These are phyloP conservation scores for Eupithecia vulgata DNA, from an alignment of 2,888 invertebrate species.

Conservation along the genomic window DNA sequence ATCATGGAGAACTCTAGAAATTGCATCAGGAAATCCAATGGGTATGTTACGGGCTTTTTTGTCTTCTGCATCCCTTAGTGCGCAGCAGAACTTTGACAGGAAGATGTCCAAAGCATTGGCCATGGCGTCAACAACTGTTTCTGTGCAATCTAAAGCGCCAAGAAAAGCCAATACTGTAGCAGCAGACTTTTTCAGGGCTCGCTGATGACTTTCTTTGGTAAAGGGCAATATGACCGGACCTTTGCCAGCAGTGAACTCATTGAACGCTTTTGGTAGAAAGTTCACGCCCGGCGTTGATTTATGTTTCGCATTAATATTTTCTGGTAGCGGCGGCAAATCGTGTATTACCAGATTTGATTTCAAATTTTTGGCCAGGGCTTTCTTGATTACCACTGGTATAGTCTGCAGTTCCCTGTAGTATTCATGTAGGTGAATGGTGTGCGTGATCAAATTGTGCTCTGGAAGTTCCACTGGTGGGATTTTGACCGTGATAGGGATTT, in stretches of 20 bases:
- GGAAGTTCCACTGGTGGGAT: conserved; percentile 77
- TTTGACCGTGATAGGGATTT: conserved; percentile 77
- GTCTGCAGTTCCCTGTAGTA: conserved; percentile 68
- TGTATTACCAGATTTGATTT: conserved; percentile 73
- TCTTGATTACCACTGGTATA: conserved; percentile 64
- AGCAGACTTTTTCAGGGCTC: conserved; percentile 74
- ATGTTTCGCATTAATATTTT: conserved; percentile 61
- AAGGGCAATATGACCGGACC: conserved; percentile 74
- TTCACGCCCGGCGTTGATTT: conserved; percentile 67
- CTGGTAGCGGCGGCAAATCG: conserved; percentile 65
- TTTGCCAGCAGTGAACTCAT: conserved; percentile 75
- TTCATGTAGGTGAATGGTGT: conserved; percentile 75
- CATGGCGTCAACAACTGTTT: conserved; percentile 68
- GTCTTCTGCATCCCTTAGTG: conserved; percentile 72
- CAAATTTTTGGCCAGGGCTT: conserved; percentile 47
- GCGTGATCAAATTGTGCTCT: conserved; percentile 73
- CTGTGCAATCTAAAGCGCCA: conserved; percentile 69
- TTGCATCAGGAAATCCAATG: conserved; percentile 76
- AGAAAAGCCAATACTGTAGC: conserved; percentile 76
- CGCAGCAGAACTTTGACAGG: conserved; percentile 74
- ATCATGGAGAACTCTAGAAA: conserved; percentile 78
- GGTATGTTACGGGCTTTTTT: conserved; percentile 72
- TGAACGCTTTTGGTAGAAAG: conserved; percentile 73
- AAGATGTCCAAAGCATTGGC: conserved; percentile 74
- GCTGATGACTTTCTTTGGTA: conserved; percentile 75